Evolutionary conservation across 2,888 invertebrate genomes (phyloP), one percentile per base, ranked within the genome.

Genomic region (Tachina fera): DNA sequence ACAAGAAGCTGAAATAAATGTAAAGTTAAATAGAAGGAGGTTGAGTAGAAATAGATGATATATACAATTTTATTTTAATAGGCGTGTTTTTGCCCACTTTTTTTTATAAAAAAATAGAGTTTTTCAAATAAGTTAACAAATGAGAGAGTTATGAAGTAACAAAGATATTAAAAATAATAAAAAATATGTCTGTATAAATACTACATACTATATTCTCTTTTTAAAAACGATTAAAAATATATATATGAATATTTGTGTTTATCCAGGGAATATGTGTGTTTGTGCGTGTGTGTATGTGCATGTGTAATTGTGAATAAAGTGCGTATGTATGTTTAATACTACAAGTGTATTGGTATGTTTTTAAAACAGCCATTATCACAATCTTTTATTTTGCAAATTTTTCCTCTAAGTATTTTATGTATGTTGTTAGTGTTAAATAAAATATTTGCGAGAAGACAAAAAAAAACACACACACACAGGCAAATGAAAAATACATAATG

Each of bases 301-400:
- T 13, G 4, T 56, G 51, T 47, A 53, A 19, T 53, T 78, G 53
- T 51, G 53, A 6, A 19, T 9, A 51, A 70, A 70, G 51, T 70
- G 78, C 45, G 78, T 51, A 13, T 76, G 76, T 56, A 22, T 47
- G 4, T 31, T 53, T 14, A 14, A 41, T 31, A 60, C 13, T 6
- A 9, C 63, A 41, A 56, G 65, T 71, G 65, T 71, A 71, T 77
- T 63, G 49, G 71, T 49, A 65, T 83, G 76, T 79, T 79, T 77
- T 61, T 77, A 74, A 81, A 84, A 84, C 81, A 81, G 22, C 84
- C 77, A 84, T 84, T 84, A 84, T 84, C 84, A 63, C 56, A 72
- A 83, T 77, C 22, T 75, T 53, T 65, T 65, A 61, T 47, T 45
- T 47, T 19, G 11, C 10, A 63, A 61, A 16, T 39, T 71, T 71